Evolutionary conservation across 92 coral and sea anemone genomes (phyloP).

Genomic region (Actinernus sp.): DNA sequence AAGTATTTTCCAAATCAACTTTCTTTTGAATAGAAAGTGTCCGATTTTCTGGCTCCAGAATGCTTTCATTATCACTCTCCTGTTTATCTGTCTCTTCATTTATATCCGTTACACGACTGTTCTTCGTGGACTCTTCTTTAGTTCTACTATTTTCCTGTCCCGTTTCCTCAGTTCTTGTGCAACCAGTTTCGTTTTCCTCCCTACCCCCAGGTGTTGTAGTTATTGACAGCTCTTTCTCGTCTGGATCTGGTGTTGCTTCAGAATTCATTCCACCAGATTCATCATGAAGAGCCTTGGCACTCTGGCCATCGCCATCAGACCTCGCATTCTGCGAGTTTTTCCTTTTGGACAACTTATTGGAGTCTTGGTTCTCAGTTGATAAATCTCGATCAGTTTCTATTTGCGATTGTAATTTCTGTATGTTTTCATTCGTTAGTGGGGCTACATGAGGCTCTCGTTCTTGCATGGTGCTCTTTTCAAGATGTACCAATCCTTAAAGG

Average conservation of each 20-base stretch:
- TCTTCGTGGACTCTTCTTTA: no score
- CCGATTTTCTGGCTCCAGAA: no score
- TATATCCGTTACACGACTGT: no score
- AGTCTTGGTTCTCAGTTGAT: constrained; percentile 3
- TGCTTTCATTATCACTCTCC: no score
- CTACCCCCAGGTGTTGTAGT: neutral
- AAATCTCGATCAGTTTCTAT: neutral
- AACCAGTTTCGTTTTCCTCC: neutral
- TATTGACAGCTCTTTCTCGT: neutral
- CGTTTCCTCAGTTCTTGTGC: no score
- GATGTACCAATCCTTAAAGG: no score
- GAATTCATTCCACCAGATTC: constrained; percentile 8
- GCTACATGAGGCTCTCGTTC: constrained; percentile 1
- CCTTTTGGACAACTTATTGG: neutral
- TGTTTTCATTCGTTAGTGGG: constrained; percentile 66
- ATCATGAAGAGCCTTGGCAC: constrained; percentile 18
- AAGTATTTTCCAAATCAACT: no score
- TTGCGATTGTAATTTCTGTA: constrained; percentile 49
- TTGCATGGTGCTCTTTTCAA: constrained; percentile 7
- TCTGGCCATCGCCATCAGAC: constrained; percentile 74
- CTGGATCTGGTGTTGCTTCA: neutral
- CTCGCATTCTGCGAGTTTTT: constrained; percentile 9
- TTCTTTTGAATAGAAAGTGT: no score
- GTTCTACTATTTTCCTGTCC: no score
- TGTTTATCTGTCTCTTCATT: no score